These are phyloP conservation scores for Diadumene lineata DNA, from an alignment of 92 coral and sea anemone genomes.

Conservation along the genomic window DNA sequence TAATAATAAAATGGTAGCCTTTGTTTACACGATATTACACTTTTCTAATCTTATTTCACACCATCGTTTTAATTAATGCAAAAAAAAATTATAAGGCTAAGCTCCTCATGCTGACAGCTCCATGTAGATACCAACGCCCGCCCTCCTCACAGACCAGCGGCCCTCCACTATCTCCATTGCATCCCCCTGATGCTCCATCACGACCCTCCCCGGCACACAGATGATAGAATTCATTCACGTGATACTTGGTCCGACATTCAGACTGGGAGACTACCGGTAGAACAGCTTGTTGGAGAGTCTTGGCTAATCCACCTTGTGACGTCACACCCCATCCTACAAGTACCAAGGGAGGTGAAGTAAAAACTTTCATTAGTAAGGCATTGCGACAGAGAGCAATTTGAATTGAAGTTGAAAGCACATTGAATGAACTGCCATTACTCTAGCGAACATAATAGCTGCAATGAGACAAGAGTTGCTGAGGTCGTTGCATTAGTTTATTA, in stretches of 20 bases:
- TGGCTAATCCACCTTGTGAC: background rate
- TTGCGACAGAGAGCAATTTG: no score
- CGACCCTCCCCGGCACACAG: background rate
- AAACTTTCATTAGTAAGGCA: no score
- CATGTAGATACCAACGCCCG: background rate
- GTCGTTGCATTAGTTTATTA: no score
- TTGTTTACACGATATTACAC: no score
- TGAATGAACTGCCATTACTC: no score
- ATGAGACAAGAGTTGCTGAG: no score
- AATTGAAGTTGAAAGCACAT: no score
- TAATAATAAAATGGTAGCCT: no score
- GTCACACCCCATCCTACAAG: background rate
- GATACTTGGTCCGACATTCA: background rate
- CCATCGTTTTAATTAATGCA: no score
- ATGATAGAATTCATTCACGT: background rate
- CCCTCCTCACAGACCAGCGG: conserved; percentile 4
- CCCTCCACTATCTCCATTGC: background rate
- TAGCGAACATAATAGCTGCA: no score
- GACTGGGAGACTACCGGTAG: background rate
- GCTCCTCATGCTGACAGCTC: background rate
- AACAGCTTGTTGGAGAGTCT: background rate
- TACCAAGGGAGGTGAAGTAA: background rate
- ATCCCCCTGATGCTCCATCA: background rate
- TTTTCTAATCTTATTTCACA: no score
- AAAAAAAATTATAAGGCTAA: no score